Base-by-base conservation (phyloP, 2,113 vertebrate genomes). In the Protomyctophum bolini region DNA sequence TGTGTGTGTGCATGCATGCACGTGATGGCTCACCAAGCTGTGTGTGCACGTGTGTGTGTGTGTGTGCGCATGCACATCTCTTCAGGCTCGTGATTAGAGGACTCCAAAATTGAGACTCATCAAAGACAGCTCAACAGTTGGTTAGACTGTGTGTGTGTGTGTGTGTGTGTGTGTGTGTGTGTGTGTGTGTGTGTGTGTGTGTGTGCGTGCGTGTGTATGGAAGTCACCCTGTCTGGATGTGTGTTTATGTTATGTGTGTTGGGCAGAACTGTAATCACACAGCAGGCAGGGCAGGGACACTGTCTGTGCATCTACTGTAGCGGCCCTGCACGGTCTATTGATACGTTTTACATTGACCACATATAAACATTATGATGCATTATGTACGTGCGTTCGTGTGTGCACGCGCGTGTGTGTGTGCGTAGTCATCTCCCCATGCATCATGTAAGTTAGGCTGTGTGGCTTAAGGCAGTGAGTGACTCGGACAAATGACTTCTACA, bases 401-500 rank as follows among this genome's bases (percentile, higher is more conserved):
- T 66, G 65, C 41, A 9, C 68, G 47, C 9, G 49, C 45, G 52
- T 58, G 63, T 51, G 50, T 61, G 57, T 62, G 51, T 54, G 10
- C 12, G 51, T 10, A 10, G 14, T 54, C 59, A 41, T 41, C 15
- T 66, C 63, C 9, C 72, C 58, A 57, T 68, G 4, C 70, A 56
- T 63, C 48, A 48, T 68, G 71, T 66, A 46, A 61, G 72, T 41
- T 6, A 74, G 10, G 61, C 58, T 10, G 68, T 14, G 52, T 55
- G 29, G 58, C 68, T 58, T 56, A 10, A 4, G 72, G 49, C 57
- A 75, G 71, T 73, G 68, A 75, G 69, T 73, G 68, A 73, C 60
- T 76, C 64, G 73, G 75, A 79, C 73, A 63, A 73, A 82, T 72
- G 56, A 79, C 81, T 83, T 72, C 70, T 79, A 50, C 73, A 73